Evolutionary conservation across 2,888 invertebrate species (phyloP), one percentile per base, ranked within the genome.

Genomic region (Cremastinae sp.): DNA sequence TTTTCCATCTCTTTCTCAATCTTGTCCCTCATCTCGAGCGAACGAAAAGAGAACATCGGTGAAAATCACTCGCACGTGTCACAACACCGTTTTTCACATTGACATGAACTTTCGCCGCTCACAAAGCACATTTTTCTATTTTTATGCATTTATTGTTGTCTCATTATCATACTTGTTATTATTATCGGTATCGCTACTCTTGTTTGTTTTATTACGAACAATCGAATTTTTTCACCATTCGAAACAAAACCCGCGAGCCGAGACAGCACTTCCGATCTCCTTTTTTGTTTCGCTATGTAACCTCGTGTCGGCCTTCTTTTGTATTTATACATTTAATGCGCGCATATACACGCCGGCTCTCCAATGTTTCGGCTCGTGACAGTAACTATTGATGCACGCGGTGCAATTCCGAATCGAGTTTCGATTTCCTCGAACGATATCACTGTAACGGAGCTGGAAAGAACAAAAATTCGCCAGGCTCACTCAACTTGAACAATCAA

Each of bases 211-310:
- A 8, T 22, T 18, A 14, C 7, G 53, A 53, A 28, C 9, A 5
- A 28, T 56, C 18, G 28, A 18, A 55, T 18, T 14, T 7, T n/a
- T 35, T n/a, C 9, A 8, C 10, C n/a, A 28, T 35, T 18, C 43
- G 45, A 35, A 35, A 55, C 18, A 55, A 16, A 4, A 9, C 35
- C 12, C 35, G 10, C n/a, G 28, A 55, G 47, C 39, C 58, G 43
- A 28, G 45, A 1, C 74, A 20, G 43, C 62, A 56, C 69, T 71
- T 71, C 75, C 79, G 51, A 35, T 20, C 16, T 56, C 37, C 37
- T n/a, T n/a, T 49, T 58, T 73, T 58, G 16, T 66, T 28, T 53
- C 20, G 16, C 20, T 43, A n/a, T n/a, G n/a, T 20, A 20, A 14
- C 58, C 45, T 12, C 14, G 28, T 65, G 16, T n/a, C 55, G 41